Conservation (phyloP, 2,113 vertebrate genomes). For the Hippocampus abdominalis region DNA sequence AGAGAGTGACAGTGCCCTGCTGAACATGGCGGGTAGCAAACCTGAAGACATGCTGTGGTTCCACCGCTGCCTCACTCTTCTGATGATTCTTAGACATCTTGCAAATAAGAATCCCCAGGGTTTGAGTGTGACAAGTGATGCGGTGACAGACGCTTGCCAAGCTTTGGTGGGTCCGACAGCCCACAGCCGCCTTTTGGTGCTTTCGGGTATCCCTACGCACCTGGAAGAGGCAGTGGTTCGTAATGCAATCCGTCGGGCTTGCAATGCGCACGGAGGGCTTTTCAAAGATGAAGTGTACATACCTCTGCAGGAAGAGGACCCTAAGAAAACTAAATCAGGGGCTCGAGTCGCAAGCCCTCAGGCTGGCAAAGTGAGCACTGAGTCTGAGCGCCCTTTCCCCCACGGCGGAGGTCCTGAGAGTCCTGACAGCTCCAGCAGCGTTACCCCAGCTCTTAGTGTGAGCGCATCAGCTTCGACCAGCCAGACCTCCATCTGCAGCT, state of each 20-base stretch:
- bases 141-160: conserved; percentile 90
- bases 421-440: conserved; percentile 88
- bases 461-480: conserved; percentile 89
- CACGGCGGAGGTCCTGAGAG: conserved; percentile 78
- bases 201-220: conserved; percentile 94
- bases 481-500: conserved; percentile 92
- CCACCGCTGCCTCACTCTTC: conserved; percentile 90
- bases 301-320: conserved; percentile 87
- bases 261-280: conserved; percentile 90
- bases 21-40: conserved; percentile 89
- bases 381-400: conserved; percentile 71
- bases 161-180: conserved; percentile 89
- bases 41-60: conserved; percentile 99
- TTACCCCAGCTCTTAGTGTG: conserved; percentile 86
- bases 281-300: conserved; percentile 97
- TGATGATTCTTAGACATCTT: conserved; percentile 93
- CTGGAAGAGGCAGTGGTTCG: conserved; percentile 87
- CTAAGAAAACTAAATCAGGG: conserved; percentile 80
- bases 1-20: conserved; percentile 78
- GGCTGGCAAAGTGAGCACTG: conserved; percentile 70
- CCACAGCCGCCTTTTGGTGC: conserved; percentile 90
- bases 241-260: conserved; percentile 89
- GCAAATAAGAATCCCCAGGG: conserved; percentile 92
- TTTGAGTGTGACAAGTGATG: conserved; percentile 88
- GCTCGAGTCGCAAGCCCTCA: conserved; percentile 61